Conservation (phyloP, 2,113 vertebrate species). For the Pungitius pungitius region DNA sequence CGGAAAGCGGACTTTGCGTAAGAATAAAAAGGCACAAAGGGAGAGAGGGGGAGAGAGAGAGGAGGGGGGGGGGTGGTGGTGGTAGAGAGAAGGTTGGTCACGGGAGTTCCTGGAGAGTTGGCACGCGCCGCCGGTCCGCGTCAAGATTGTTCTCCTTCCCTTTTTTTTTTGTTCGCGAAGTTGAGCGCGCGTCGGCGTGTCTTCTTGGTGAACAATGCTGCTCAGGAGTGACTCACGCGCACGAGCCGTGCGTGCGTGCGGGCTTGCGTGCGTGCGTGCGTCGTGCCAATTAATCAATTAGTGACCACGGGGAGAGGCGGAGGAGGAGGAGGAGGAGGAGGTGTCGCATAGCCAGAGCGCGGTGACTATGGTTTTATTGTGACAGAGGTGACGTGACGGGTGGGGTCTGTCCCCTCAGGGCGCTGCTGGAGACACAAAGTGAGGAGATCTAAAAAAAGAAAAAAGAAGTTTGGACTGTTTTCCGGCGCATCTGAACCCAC, state of each 20-base stretch:
- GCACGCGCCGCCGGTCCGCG: slow-evolving; percentile 31
- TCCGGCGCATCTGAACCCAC: not conserved
- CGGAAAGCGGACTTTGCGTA: not conserved
- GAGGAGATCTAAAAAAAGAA: too few species aligned
- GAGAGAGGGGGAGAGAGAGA: not conserved
- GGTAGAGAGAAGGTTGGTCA: slow-evolving; percentile 1
- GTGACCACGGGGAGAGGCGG: not conserved
- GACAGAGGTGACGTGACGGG: too few species aligned
- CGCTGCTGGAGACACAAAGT: too few species aligned
- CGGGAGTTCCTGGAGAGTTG: slow-evolving; percentile 56
- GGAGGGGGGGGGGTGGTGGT: too few species aligned
- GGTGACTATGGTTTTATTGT: too few species aligned
- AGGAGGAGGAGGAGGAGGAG: too few species aligned
- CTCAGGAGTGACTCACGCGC: slow-evolving; percentile 36
- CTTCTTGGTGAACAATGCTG: slow-evolving; percentile 63
- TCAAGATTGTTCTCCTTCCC: slow-evolving; percentile 27
- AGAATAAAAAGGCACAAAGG: not conserved
- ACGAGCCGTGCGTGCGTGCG: not conserved
- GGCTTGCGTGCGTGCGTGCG: not conserved
- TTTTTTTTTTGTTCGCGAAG: slow-evolving; percentile 30
- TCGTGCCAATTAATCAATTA: slow-evolving; percentile 42
- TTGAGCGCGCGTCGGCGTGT: slow-evolving; percentile 74
- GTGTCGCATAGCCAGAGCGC: too few species aligned
- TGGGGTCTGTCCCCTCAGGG: too few species aligned
- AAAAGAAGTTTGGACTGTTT: too few species aligned